Percentiles rank a stretch among this genome's conserved stretches.
These are phyloP conservation scores for Phengaris alcon DNA, from an alignment of 2,888 invertebrate genomes.

Conservation along the genomic window DNA sequence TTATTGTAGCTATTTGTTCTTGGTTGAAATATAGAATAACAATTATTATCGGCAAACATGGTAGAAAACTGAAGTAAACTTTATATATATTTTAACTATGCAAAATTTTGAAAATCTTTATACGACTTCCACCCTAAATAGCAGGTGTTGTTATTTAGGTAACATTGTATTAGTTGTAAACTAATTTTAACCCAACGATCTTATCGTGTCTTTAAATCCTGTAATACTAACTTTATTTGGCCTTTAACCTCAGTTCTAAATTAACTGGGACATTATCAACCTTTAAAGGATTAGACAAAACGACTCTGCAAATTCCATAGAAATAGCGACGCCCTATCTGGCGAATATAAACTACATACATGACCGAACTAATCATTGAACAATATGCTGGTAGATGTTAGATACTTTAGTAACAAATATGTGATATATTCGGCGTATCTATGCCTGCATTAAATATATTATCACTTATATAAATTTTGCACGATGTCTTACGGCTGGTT, in stretches of 20 bases:
- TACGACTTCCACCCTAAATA: neutral
- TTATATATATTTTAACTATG: too few species aligned
- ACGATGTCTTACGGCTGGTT: too few species aligned
- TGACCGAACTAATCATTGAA: conserved; percentile 9
- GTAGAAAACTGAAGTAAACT: too few species aligned
- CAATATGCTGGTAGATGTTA: conserved; percentile 8
- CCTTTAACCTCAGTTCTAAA: conserved; percentile 25
- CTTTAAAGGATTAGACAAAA: conserved; percentile 27
- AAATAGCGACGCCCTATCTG: conserved; percentile 19
- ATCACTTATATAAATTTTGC: too few species aligned
- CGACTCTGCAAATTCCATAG: conserved; percentile 21
- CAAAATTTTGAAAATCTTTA: neutral
- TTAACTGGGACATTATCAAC: conserved; percentile 29
- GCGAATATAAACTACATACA: conserved; percentile 11
- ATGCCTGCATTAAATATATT: too few species aligned
- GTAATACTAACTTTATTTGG: conserved; percentile 22
- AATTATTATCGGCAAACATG: too few species aligned
- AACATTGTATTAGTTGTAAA: conserved; percentile 25
- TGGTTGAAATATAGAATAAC: too few species aligned
- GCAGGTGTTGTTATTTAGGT: neutral
- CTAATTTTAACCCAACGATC: conserved; percentile 27
- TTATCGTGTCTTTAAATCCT: conserved; percentile 25
- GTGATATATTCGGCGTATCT: neutral
- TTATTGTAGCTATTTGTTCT: too few species aligned
- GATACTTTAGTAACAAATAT: neutral